Conservation (phyloP, 1,140 invertebrate species). For the Trichoplusia ni region DNA sequence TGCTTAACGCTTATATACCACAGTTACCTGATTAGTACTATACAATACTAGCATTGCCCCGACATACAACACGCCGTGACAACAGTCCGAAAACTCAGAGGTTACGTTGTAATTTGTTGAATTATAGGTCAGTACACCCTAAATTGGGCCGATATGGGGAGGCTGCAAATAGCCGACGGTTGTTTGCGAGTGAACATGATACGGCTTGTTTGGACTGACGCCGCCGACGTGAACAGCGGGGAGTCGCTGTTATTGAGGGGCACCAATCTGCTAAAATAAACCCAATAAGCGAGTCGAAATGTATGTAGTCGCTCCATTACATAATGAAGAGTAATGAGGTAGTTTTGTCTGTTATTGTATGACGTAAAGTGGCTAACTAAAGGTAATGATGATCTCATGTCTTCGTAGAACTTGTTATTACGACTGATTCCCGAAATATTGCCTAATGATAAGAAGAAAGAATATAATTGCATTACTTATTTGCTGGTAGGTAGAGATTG, state of each 20-base stretch:
- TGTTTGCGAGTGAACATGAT: constrained; percentile 37
- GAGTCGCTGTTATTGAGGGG: constrained; percentile 8
- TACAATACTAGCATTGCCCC: too few species aligned
- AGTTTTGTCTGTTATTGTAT: neutral
- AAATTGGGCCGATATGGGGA: constrained; percentile 7
- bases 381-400: neutral
- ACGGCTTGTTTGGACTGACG: constrained; percentile 35
- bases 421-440: too few species aligned
- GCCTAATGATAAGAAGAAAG: too few species aligned
- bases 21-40: too few species aligned
- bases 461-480: too few species aligned
- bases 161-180: constrained; percentile 40
- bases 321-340: constrained; percentile 31
- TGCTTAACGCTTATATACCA: too few species aligned
- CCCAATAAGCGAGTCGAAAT: constrained; percentile 10
- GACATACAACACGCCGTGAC: neutral
- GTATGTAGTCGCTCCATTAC: constrained; percentile 20
- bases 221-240: constrained; percentile 31
- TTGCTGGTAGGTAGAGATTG: too few species aligned
- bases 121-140: constrained; percentile 38
- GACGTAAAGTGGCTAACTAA: neutral
- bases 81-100: neutral
- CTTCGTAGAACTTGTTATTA: neutral
- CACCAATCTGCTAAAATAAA: constrained; percentile 34
- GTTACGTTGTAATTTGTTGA: constrained; percentile 21